Evolutionary conservation across 2,888 invertebrate genomes (phyloP).

Genomic region (Ophion obscuratus): DNA sequence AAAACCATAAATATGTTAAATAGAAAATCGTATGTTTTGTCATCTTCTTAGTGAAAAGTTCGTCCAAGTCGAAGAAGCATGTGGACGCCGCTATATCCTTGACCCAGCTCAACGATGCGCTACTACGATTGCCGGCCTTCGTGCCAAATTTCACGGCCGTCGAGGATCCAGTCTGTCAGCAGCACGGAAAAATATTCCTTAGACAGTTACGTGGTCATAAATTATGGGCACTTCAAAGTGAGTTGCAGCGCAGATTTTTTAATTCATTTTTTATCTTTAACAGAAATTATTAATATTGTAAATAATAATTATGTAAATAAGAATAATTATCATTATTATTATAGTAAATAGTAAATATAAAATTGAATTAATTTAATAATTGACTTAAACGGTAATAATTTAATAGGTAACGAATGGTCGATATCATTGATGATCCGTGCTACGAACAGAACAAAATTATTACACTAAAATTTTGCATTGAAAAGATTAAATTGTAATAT

Average conservation of each 20-base stretch:
- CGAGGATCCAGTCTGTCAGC: slow-evolving; percentile 88
- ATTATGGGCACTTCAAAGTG: slow-evolving; percentile 90
- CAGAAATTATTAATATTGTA: slow-evolving; percentile 4
- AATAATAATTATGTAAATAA: slow-evolving; percentile 16
- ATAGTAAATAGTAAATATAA: too few relatives aligned
- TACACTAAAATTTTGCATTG: too few relatives aligned
- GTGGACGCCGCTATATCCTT: slow-evolving; percentile 86
- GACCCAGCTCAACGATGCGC: slow-evolving; percentile 87
- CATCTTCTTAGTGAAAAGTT: slow-evolving; percentile 69
- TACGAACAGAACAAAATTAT: too few relatives aligned
- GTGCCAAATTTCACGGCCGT: slow-evolving; percentile 89
- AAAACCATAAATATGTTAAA: neutral
- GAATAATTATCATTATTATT: too few relatives aligned
- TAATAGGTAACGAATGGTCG: too few relatives aligned
- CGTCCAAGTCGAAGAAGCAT: slow-evolving; percentile 79
- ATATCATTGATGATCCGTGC: too few relatives aligned
- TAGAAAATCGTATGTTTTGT: neutral
- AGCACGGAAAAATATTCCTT: slow-evolving; percentile 89
- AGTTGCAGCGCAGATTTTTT: slow-evolving; percentile 78
- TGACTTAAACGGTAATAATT: neutral
- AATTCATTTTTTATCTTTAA: slow-evolving; percentile 2
- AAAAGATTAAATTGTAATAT: too few relatives aligned
- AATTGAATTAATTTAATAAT: too few relatives aligned
- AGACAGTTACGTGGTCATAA: slow-evolving; percentile 89
- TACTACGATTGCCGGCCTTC: slow-evolving; percentile 86